A percentile compares a stretch with the other conserved stretches of the same genome.
Evolutionary conservation across 2,888 invertebrate genomes (phyloP).

Genomic region (Andrena trimmerana): DNA sequence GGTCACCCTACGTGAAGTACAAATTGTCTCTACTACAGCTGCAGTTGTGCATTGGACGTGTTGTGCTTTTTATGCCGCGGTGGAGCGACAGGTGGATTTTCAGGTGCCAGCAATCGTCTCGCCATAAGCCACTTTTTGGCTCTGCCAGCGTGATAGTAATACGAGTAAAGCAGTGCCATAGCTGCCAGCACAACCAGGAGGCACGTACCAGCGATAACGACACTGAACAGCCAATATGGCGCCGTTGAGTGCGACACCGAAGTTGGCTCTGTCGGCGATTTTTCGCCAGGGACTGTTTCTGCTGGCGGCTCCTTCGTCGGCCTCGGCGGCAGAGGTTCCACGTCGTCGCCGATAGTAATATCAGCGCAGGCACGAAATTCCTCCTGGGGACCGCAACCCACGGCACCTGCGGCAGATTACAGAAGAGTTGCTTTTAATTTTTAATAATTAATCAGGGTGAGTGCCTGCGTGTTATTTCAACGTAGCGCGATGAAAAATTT

Average conservation of each 20-base stretch:
- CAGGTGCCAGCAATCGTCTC: conserved; percentile 73
- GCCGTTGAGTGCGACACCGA: conserved; percentile 84
- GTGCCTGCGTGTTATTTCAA: too few relatives aligned
- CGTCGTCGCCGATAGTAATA: conserved; percentile 89
- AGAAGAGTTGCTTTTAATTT: neutral
- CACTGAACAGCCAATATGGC: conserved; percentile 80
- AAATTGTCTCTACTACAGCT: conserved; percentile 55
- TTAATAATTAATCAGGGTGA: neutral
- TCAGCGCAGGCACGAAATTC: conserved; percentile 95
- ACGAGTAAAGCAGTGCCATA: conserved; percentile 90
- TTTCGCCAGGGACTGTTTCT: conserved; percentile 84
- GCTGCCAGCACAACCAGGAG: conserved; percentile 89
- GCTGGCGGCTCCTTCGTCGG: conserved; percentile 85
- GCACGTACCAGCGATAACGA: conserved; percentile 88
- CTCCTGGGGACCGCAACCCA: conserved; percentile 96
- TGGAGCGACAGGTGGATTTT: conserved; percentile 81
- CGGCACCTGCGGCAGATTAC: conserved; percentile 86
- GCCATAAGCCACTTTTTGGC: conserved; percentile 88
- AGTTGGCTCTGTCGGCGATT: conserved; percentile 85
- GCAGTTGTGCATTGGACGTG: conserved; percentile 61
- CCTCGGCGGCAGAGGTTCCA: conserved; percentile 83
- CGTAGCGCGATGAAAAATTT: too few relatives aligned
- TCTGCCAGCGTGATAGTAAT: conserved; percentile 91
- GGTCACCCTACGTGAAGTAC: conserved; percentile 35
- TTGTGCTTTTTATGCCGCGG: conserved; percentile 81